Evolutionary conservation across 2,113 vertebrate genomes (phyloP).

Genomic region (Hemiprocne comata): DNA sequence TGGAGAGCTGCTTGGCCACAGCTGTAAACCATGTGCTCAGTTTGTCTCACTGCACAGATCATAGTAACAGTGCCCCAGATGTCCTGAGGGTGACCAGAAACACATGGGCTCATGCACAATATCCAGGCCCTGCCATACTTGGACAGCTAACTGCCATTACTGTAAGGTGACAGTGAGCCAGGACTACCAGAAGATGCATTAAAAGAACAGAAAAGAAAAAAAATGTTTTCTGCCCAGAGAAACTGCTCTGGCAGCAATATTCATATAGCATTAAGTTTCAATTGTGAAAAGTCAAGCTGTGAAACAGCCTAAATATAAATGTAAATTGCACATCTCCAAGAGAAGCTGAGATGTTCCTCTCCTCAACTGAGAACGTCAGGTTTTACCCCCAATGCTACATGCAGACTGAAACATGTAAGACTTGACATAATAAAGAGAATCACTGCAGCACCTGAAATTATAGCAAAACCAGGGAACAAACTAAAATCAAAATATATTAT

Average conservation of each 20-base stretch:
- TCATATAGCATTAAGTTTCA: neutral
- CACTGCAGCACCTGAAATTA: neutral
- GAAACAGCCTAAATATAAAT: neutral
- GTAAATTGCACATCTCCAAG: neutral
- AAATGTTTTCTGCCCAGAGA: neutral
- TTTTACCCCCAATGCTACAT: neutral
- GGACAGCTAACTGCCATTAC: neutral
- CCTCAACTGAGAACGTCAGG: neutral
- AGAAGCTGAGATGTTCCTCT: neutral
- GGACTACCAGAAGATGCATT: neutral
- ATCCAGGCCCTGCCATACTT: neutral
- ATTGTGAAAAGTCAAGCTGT: neutral
- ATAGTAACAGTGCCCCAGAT: neutral
- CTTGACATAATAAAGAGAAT: neutral
- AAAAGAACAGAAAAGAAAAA: neutral
- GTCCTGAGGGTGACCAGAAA: neutral
- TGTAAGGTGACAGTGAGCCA: neutral
- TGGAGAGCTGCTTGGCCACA: rapidly evolving
- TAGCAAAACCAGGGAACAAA: neutral
- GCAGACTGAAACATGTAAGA: neutral
- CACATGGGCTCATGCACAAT: rapidly evolving
- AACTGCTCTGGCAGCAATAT: neutral
- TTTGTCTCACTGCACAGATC: neutral
- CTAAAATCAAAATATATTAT: neutral
- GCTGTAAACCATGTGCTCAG: neutral